These are phyloP conservation scores for Ceriagrion tenellum DNA, from an alignment of 2,888 invertebrate species.

Conservation along the genomic window DNA sequence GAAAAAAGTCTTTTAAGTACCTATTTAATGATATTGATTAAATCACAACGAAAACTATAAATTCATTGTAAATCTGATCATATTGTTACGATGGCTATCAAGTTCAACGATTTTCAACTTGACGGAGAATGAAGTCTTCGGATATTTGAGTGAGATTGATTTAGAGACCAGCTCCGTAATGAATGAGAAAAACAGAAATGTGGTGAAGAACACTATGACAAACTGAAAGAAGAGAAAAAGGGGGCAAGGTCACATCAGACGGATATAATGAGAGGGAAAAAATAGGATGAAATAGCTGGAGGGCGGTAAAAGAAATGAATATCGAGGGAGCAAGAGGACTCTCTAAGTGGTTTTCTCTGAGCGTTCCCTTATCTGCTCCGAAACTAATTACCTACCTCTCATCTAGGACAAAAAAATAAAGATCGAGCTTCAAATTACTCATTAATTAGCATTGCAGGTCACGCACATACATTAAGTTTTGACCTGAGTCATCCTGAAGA, in stretches of 20 bases:
- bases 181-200: background rate
- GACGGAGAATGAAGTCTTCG: too few relatives aligned
- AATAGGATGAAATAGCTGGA: background rate
- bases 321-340: background rate
- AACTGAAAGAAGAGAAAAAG: background rate
- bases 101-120: too few relatives aligned
- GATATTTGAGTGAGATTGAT: too few relatives aligned
- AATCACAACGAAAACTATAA: too few relatives aligned
- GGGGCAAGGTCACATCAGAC: background rate
- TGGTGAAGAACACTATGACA: background rate
- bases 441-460: background rate
- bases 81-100: too few relatives aligned
- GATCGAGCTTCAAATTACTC: background rate
- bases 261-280: background rate
- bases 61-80: too few relatives aligned
- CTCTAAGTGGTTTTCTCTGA: background rate
- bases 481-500: background rate
- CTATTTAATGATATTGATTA: too few relatives aligned
- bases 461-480: background rate
- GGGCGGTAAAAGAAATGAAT: background rate
- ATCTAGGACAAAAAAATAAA: background rate
- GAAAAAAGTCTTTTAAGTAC: too few relatives aligned
- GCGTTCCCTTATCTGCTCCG: background rate
- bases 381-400: background rate
- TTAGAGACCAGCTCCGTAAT: background rate